phyloP scores from a whole-genome alignment of 2,888 invertebrate genomes.

The Rhyacophila evoluta region DNA sequence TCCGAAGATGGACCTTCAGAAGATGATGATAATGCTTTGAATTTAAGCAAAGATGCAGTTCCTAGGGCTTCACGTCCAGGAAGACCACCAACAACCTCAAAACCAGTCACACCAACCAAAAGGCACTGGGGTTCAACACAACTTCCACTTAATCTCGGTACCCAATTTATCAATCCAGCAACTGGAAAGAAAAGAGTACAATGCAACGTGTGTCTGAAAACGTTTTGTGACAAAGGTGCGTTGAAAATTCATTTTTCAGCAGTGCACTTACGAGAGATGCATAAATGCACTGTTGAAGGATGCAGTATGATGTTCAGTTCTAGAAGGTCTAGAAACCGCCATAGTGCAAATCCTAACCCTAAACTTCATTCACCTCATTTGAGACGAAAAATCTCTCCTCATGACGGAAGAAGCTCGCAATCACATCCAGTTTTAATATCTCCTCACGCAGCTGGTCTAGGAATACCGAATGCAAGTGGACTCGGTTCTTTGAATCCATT shows the following conservation, averaged over 20 bases:
- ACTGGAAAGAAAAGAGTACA: constrained; percentile 97
- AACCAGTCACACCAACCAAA: constrained; percentile 81
- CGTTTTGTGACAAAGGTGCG: constrained; percentile 99
- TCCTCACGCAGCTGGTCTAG: constrained; percentile 74
- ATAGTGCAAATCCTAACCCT: constrained; percentile 98
- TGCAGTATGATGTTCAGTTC: constrained; percentile 99
- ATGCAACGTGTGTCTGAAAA: constrained; percentile 98
- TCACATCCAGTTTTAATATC: constrained; percentile 85
- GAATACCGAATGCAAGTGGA: constrained; percentile 68
- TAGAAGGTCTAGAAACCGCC: constrained; percentile 92
- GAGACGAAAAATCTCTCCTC: constrained; percentile 92
- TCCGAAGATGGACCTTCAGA: constrained; percentile 60
- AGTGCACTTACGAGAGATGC: constrained; percentile 99
- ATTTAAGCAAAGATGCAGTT: constrained; percentile 66
- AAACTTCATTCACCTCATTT: constrained; percentile 97
- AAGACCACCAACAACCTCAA: constrained; percentile 70
- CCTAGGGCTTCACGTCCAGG: constrained; percentile 61
- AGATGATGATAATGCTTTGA: constrained; percentile 65
- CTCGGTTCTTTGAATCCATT: constrained; percentile 77
- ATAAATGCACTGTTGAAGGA: constrained; percentile 98
- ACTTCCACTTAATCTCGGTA: constrained; percentile 85
- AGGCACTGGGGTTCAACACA: constrained; percentile 83
- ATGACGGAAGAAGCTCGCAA: constrained; percentile 91
- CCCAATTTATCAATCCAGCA: constrained; percentile 91
- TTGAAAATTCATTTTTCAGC: constrained; percentile 99